Percentiles rank a stretch among this genome's conserved stretches.
Conservation (phyloP, 92 coral and sea anemone species). For the Ricordea florida region DNA sequence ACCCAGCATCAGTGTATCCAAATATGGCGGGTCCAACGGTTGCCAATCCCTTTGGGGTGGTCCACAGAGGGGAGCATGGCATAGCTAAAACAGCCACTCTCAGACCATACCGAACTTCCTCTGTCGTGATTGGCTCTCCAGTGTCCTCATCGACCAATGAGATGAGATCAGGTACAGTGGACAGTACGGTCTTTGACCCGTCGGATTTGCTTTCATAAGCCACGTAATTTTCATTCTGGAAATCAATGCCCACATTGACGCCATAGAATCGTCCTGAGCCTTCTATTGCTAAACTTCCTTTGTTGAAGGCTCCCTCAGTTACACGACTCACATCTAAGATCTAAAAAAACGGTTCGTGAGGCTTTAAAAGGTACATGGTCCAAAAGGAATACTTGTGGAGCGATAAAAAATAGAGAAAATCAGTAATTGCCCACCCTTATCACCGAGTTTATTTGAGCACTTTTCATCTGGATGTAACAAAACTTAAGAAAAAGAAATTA, state of each 20-base stretch:
- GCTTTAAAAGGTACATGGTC: too few species aligned
- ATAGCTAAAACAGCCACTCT: slow-evolving; percentile 88
- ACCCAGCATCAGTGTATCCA: slow-evolving; percentile 70
- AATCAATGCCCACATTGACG: slow-evolving; percentile 45
- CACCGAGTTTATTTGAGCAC: too few species aligned
- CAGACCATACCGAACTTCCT: slow-evolving; percentile 89
- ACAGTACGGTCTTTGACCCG: slow-evolving; percentile 63
- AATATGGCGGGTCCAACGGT: slow-evolving; percentile 90
- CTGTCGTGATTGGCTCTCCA: slow-evolving; percentile 91
- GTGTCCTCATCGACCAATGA: slow-evolving; percentile 85
- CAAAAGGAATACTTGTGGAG: too few species aligned
- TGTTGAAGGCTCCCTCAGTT: slow-evolving; percentile 74
- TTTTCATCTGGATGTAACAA: too few species aligned
- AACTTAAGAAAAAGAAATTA: too few species aligned
- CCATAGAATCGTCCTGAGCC: slow-evolving; percentile 46
- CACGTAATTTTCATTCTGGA: slow-evolving; percentile 93
- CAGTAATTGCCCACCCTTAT: too few species aligned
- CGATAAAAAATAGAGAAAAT: too few species aligned
- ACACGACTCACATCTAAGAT: slow-evolving; percentile 77
- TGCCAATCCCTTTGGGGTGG: slow-evolving; percentile 59
- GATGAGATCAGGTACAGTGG: slow-evolving; percentile 91
- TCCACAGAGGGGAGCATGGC: slow-evolving; percentile 74
- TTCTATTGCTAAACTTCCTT: slow-evolving; percentile 71
- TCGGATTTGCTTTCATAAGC: slow-evolving; percentile 58
- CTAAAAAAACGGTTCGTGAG: slow-evolving; percentile 28